Base-by-base conservation (phyloP, 2,113 vertebrate genomes). In the Meleagris gallopavo region DNA sequence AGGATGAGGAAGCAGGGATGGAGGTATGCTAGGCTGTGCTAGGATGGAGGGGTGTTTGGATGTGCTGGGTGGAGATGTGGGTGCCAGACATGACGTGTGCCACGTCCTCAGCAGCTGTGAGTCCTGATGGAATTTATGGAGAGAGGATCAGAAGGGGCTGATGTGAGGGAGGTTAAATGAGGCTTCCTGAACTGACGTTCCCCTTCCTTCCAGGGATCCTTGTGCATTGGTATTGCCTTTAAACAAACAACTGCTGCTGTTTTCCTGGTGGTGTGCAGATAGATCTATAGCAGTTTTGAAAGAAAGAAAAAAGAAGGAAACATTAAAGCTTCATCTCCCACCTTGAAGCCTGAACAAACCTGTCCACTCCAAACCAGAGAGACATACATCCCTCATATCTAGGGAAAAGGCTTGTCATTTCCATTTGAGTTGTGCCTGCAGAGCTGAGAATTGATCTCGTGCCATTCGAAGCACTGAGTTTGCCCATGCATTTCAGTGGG, bases 11-110 rank as follows among this genome's bases (percentile, higher is more conserved):
- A 40, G 50, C 30, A 41, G 55, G 11, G 25, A 7, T 8, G 32
- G 50, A 3, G 1, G 1, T 8, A 30, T 6, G 29, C 27, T 55
- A 30, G 52, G 52, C 14, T 29, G 2, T 1, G 0, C 38, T 7
- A 22, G 85, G 57, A 36, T 60, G 11, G 2, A 36, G 58, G 11
- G 7, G 57, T 18, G 57, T 45, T 45, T 45, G 46, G 46, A 46
- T 20, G 20, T 46, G 10, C 46, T 48, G 46, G 46, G 46, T 48
- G 48, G 48, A 50, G 24, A 50, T 14, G 13, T 10, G 15, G 3
- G 15, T 13, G 15, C 19, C 50, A 52, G 70, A 22, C 21, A 45
- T 0, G 1, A 24, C 0, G 8, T 7, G 34, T 1, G 0, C 32
- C 58, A 12, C 8, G 5, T 52, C 48, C 79, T 61, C 19, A 45